Evolutionary conservation across 2,797 vertebrate species (phyloP).

Genomic region (Rhabdophis nuchalis): DNA sequence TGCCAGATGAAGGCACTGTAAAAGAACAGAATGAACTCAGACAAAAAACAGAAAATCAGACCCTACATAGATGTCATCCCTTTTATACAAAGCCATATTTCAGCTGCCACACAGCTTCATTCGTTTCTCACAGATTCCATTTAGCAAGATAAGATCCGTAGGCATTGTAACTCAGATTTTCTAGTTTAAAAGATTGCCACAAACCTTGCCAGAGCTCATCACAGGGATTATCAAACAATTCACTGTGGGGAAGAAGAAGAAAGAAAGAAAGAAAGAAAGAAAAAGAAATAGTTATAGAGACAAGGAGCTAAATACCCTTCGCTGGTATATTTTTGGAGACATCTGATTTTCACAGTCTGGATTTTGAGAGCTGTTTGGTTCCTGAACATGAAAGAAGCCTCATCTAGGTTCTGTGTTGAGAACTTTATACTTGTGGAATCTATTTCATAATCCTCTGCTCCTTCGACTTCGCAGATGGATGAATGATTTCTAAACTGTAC

Average conservation of each 20-base stretch:
- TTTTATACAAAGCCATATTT: conserved; percentile 71
- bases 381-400: conserved; percentile 28
- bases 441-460: conserved; percentile 43
- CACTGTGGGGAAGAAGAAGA: conserved; percentile 3
- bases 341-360: conserved; percentile 27
- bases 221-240: conserved; percentile 25
- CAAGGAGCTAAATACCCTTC: conserved; percentile 35
- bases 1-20: conserved; percentile 58
- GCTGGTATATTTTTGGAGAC: conserved; percentile 46
- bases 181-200: conserved; percentile 39
- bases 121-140: conserved; percentile 41
- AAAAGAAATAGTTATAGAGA: conserved; percentile 41
- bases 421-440: conserved; percentile 47
- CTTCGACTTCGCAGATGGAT: conserved; percentile 26
- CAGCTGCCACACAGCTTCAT: conserved; percentile 44
- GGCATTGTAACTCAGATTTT: conserved; percentile 46
- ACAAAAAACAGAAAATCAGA: conserved; percentile 42
- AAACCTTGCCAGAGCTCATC: conserved; percentile 11
- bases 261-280: not conserved
- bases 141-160: conserved; percentile 41
- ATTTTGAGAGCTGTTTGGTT: conserved; percentile 30
- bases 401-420: conserved; percentile 42
- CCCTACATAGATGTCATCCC: conserved; percentile 53
- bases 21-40: conserved; percentile 39
- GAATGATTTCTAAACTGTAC: conserved; percentile 53